These are phyloP conservation scores for Ailuropoda melanoleuca DNA, from an alignment of 2,113 vertebrate species.

Conservation along the genomic window DNA sequence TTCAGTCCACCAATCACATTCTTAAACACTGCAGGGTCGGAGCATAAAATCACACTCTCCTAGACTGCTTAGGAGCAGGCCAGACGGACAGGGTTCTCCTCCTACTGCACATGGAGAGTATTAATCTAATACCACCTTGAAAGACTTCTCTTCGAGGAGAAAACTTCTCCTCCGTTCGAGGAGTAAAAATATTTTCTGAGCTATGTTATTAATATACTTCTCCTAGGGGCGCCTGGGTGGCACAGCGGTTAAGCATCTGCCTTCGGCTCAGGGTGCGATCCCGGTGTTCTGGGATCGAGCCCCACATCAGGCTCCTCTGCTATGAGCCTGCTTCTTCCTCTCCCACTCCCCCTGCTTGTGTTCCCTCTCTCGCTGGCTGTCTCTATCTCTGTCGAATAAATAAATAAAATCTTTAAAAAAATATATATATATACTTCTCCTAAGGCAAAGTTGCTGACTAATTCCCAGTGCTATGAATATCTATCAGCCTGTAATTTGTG, in stretches of 20 bases:
- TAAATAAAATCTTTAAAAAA: no score
- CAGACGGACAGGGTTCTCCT: not conserved
- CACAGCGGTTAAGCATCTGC: no score
- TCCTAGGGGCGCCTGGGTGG: not conserved
- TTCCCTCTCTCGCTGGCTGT: no score
- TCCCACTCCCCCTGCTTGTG: no score
- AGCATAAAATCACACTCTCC: not conserved
- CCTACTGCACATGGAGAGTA: fast-evolving
- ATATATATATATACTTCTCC: not conserved
- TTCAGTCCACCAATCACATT: not conserved
- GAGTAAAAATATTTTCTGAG: not conserved
- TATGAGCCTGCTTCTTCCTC: no score
- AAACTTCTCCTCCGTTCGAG: not conserved
- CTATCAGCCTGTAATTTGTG: not conserved
- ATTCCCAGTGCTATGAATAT: not conserved
- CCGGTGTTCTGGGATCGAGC: no score
- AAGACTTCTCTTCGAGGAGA: not conserved
- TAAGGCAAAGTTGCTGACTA: not conserved
- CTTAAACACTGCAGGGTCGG: not conserved
- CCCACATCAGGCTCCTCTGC: no score
- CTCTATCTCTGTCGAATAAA: no score
- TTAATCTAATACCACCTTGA: not conserved
- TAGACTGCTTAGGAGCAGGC: not conserved
- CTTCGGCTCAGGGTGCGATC: no score
- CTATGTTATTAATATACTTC: not conserved